phyloP scores from a whole-genome alignment of 2,797 vertebrate genomes.

The Falco rusticolus region DNA sequence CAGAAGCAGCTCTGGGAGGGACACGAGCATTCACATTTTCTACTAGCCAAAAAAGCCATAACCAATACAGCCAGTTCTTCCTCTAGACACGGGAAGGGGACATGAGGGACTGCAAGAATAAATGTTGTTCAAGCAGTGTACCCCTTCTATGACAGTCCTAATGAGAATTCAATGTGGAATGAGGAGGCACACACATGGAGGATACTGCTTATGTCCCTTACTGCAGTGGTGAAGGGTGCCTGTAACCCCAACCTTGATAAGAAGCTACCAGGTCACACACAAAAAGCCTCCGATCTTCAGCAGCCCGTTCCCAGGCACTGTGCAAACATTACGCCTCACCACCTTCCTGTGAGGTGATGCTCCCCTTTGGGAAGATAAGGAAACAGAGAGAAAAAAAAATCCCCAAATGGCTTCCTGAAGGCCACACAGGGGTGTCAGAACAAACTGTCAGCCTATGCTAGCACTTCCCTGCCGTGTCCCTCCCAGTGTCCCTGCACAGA shows the following conservation, averaged over 20 bases:
- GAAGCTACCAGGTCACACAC: background rate
- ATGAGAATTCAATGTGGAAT: background rate
- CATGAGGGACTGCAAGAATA: background rate
- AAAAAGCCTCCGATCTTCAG: background rate
- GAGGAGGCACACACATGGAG: background rate
- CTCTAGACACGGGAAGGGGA: background rate
- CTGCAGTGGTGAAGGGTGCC: background rate
- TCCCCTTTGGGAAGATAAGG: background rate
- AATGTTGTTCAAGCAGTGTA: rapidly evolving
- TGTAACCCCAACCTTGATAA: background rate
- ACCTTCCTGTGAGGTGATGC: rapidly evolving
- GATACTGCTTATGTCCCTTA: background rate
- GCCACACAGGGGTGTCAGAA: background rate
- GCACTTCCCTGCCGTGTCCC: background rate
- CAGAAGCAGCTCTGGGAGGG: background rate
- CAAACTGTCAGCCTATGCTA: background rate
- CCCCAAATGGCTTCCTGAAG: background rate
- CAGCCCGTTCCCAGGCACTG: background rate
- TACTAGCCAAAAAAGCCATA: background rate
- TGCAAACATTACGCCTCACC: background rate
- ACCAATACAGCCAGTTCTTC: background rate
- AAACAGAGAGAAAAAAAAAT: background rate
- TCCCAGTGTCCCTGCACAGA: rapidly evolving
- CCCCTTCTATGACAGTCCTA: background rate
- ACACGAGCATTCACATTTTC: background rate